These are phyloP conservation scores for Paramormyrops kingsleyae DNA, from an alignment of 2,113 vertebrate genomes.

Conservation along the genomic window DNA sequence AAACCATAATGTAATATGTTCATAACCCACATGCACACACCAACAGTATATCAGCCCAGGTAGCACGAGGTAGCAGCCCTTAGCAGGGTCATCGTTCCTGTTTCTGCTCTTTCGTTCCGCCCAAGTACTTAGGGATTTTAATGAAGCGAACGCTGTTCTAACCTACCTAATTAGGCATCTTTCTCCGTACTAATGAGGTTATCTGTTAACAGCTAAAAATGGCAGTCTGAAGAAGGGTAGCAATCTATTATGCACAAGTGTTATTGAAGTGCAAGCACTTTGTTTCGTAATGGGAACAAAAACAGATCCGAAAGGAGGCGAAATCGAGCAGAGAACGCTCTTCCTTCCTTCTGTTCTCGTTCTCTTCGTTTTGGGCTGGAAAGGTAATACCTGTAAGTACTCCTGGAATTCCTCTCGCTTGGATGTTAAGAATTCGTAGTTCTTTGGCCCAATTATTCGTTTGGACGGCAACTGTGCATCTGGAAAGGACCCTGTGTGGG, in stretches of 20 bases:
- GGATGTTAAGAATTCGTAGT: constrained; percentile 90
- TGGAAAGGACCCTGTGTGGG: constrained; percentile 79
- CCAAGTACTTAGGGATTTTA: neutral
- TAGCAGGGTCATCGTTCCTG: neutral
- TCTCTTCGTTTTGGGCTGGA: neutral
- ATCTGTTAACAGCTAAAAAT: neutral
- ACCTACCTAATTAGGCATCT: neutral
- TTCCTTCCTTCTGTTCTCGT: neutral
- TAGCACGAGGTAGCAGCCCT: neutral
- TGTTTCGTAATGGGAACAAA: neutral
- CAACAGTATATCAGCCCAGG: neutral
- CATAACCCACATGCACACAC: neutral
- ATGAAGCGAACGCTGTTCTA: neutral
- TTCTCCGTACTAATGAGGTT: neutral
- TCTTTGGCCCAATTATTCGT: constrained; percentile 93
- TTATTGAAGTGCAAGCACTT: neutral
- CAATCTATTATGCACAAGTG: neutral
- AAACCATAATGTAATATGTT: neutral
- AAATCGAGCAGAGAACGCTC: neutral
- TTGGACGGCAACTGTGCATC: constrained; percentile 93
- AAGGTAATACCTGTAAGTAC: constrained; percentile 78
- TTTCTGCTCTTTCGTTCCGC: neutral
- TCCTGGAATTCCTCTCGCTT: constrained; percentile 94
- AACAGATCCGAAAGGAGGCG: neutral
- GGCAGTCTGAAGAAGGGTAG: neutral